Base-by-base conservation (phyloP, 2,797 vertebrate species). In the Phrynocephalus forsythii region DNA sequence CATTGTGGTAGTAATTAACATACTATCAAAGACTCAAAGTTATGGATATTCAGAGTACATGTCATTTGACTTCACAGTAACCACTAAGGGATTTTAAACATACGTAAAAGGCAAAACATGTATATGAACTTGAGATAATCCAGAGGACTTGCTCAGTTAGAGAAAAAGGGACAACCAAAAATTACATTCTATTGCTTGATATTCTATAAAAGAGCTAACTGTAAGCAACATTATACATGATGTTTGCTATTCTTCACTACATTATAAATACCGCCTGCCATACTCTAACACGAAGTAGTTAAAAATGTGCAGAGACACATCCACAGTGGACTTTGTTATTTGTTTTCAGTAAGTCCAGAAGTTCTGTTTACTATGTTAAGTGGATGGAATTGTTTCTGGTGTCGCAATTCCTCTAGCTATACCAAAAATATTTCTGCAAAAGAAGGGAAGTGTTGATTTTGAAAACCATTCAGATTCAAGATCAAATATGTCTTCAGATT, bases 1-100 rank as follows among this genome's bases (percentile, higher is more conserved):
- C 97, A 0, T 97, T 22, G 97, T 98, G 0, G 97, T 0, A 97
- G 97, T 81, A 98, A 98, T 96, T 98, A 95, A 97, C 60, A 10
- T 30, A 38, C n/a, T 76, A 13, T 83, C 38, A 38, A 33, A 33
- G 33, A 33, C 33, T 33, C 33, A 33, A 44, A 26, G 18, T 38
- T 44, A 16, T 60, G 85, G 85, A 52, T 52, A 5, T 50, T 6
- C 60, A 26, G 38, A 66, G 20, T 60, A 56, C 6, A 13, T 9
- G 52, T 56, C 52, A 56, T 13, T 56, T 56, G 52, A 56, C 52
- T 56, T 56, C 52, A 56, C 52, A 56, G 52, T 48, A n/a, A 33
- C 38, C 15, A 9, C 63, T 24, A 50, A 50, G 44, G 33, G 26
- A 52, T 44, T 44, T 44, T 44, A 44, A 44, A 44, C 38, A 44